Evolutionary conservation across 2,888 invertebrate species (phyloP), one percentile per base, ranked within the genome.

Genomic region (Dicranocentrus wangi): DNA sequence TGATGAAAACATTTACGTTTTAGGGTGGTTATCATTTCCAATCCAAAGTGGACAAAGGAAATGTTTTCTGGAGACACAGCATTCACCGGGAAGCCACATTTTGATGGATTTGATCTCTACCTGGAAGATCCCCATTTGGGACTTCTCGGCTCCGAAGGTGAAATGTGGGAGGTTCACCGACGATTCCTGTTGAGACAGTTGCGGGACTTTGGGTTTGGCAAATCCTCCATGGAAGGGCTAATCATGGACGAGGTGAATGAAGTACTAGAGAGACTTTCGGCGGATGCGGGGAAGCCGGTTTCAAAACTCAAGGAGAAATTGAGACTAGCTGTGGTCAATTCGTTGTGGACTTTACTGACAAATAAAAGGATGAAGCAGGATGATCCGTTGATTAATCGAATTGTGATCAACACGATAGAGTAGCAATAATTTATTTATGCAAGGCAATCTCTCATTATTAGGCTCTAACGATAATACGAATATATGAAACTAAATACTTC

Each of bases 121-220:
- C 21, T 21, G n/a, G 60, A 43, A 1, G 60, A 60, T 5, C 47
- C 32, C 5, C 17, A 10, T 25, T 15, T 15, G 3, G 58, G 58
- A 10, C 1, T 58, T 8, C 27, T 76, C 21, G 21, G 10, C 17
- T 43, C 70, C 3, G 63, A 77, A 8, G 77, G 69, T 8, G 69
- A 77, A n/a, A 1, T 23, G 15, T 77, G 77, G 77, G 77, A 60
- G 27, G 32, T 17, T 1, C 68, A 77, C 27, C 15, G 77, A 1
- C 42, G 71, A 0, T 79, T 71, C 25, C 13, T 70, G 0, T 27
- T 79, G 1, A 39, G 71, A 0, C 70, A 79, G 13, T 21, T 79
- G 0, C 17, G 78, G 1, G 71, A 71, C 32, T 79, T 79, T 58
- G 71, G 71, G 0, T 79, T 71, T 10, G 71, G 71, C n/a, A 79